phyloP scores from a whole-genome alignment of 2,797 vertebrate species.

The Falco cherrug region DNA sequence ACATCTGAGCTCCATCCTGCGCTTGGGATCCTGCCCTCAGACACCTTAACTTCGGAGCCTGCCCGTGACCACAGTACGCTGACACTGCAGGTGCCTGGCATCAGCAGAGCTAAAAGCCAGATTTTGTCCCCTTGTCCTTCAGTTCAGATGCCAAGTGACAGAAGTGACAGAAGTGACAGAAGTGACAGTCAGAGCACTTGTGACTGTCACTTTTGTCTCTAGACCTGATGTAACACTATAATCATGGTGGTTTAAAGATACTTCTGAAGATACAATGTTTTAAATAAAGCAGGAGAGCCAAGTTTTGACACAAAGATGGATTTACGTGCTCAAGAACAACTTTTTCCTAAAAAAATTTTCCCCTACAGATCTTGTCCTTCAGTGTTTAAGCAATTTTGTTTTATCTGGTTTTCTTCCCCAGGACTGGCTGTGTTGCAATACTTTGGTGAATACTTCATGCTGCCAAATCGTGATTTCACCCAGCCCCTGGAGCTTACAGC shows the following conservation, averaged over 20 bases:
- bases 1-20: neutral
- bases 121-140: neutral
- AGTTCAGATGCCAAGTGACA: neutral
- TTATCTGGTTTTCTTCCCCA: neutral
- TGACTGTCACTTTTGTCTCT: neutral
- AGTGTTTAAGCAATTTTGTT: neutral
- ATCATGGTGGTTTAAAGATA: neutral
- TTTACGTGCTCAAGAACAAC: neutral
- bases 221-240: neutral
- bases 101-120: neutral
- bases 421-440: neutral
- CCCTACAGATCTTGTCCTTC: neutral
- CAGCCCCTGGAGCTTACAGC: neutral
- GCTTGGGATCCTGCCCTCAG: neutral
- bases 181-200: neutral
- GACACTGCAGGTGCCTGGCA: neutral
- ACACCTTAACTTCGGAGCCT: neutral
- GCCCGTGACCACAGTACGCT: fast-evolving
- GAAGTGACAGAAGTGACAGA: neutral
- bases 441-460: neutral
- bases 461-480: slow-evolving; percentile 2
- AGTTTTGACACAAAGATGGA: neutral
- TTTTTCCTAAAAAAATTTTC: neutral
- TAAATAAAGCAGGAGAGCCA: neutral
- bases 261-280: neutral